Evolutionary conservation across 2,888 invertebrate species (phyloP), one percentile per base, ranked within the genome.

Genomic region (Apamea crenata): DNA sequence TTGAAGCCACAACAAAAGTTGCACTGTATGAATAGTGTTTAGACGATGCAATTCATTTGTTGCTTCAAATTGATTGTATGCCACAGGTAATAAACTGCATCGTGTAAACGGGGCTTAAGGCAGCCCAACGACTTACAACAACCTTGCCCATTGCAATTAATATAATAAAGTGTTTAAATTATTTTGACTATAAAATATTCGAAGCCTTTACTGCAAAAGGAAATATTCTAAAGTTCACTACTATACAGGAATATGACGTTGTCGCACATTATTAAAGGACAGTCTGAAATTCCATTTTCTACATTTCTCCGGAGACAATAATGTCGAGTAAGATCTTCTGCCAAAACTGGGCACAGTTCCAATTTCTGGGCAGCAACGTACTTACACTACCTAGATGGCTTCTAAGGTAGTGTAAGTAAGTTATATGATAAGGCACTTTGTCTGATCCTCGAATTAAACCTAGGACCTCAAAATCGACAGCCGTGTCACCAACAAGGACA

Each of bases 331-430:
- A 59, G 53, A 56, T 56, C 18, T 47, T 36, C 36, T 32, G 6
- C 63, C 12, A 21, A 47, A 69, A 80, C 56, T 81, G 61, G 70
- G 29, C 29, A 67, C 25, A 56, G 29, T 72, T 68, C 67, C 68
- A 82, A 81, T 21, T 3, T 61, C 4, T 69, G 4, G 53, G 16
- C 5, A 12, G 18, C 6, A 65, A n/a, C 14, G 16, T 56, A 32
- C n/a, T 36, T 50, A 50, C 8, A 29, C 36, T 21, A 36, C 10
- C 5, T 25, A 32, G 32, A 32, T 32, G 32, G 32, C 32, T 32
- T 32, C 32, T 32, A 32, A 32, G 32, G 32, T 32, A 32, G 32
- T 32, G 32, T 32, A 32, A 32, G 32, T 32, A 32, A 1, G 32
- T 32, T 32, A 32, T 32, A 32, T 32, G 32, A 32, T 25, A 68